Conservation (phyloP, 2,888 invertebrate species). For the Antheraea assamensis region DNA sequence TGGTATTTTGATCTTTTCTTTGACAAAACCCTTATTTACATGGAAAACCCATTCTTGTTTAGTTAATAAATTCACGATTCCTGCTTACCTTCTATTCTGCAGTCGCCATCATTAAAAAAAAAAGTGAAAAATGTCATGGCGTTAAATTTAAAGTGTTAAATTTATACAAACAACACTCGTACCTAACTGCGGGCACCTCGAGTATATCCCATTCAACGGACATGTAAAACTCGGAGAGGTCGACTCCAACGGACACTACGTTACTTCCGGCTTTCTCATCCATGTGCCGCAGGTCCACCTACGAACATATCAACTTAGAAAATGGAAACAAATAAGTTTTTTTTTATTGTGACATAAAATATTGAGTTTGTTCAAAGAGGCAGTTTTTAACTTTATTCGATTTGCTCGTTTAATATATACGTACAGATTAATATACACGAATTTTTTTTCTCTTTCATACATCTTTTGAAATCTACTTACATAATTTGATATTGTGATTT, state of each 20-base stretch:
- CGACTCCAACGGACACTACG: constrained; percentile 96
- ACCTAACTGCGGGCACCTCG: constrained; percentile 96
- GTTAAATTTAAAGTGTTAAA: not conserved
- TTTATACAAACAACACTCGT: constrained; percentile 7
- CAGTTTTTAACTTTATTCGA: not conserved
- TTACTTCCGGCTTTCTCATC: constrained; percentile 94
- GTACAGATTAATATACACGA: not conserved
- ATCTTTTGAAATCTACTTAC: not conserved
- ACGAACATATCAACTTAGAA: constrained; percentile 1
- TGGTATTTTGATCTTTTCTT: too few relatives aligned
- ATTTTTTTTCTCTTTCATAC: not conserved
- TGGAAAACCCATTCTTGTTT: too few relatives aligned
- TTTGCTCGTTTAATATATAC: not conserved
- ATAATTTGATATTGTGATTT: not conserved
- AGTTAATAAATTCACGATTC: not conserved
- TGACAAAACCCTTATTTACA: not conserved
- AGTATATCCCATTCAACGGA: constrained; percentile 99
- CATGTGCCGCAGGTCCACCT: constrained; percentile 96
- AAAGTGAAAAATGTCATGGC: not conserved
- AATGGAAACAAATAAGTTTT: not conserved
- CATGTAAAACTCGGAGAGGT: constrained; percentile 98
- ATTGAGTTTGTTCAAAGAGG: not conserved
- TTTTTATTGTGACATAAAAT: not conserved
- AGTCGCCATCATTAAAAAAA: not conserved
- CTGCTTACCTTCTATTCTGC: not conserved